phyloP scores from a whole-genome alignment of 1,140 invertebrate species.

The Zaprionus africanus region DNA sequence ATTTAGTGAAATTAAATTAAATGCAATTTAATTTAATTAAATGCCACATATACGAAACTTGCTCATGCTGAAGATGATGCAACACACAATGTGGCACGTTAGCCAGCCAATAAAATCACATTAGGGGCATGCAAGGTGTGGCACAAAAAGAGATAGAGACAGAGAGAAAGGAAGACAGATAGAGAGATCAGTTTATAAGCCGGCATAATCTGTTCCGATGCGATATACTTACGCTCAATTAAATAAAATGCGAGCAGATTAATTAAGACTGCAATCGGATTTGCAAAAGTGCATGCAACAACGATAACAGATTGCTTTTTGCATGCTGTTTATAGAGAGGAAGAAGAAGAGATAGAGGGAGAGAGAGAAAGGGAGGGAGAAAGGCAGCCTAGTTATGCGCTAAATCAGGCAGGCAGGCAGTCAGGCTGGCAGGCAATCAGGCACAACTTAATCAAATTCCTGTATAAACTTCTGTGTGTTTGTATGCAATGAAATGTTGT shows the following conservation, averaged over 20 bases:
- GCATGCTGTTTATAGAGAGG: no score
- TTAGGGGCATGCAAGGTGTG: slow-evolving; percentile 21
- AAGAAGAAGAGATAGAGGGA: no score
- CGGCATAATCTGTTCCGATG: slow-evolving; percentile 28
- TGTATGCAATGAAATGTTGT: slow-evolving; percentile 60
- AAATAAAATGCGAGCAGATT: slow-evolving; percentile 37
- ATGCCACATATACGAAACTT: slow-evolving; percentile 45
- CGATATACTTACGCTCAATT: slow-evolving; percentile 25
- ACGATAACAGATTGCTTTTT: no score
- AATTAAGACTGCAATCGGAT: slow-evolving; percentile 28
- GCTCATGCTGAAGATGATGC: slow-evolving; percentile 19
- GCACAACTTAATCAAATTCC: background rate
- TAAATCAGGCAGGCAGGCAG: no score
- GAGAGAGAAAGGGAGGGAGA: no score
- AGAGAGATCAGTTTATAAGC: slow-evolving; percentile 17
- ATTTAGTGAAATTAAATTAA: slow-evolving; percentile 73
- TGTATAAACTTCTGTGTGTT: background rate
- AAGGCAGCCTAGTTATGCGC: no score
- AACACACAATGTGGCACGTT: background rate
- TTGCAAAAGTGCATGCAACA: background rate
- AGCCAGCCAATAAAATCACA: slow-evolving; percentile 21
- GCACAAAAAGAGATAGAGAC: background rate
- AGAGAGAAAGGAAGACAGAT: background rate
- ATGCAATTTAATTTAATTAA: slow-evolving; percentile 75
- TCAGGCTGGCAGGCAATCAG: background rate